Evolutionary conservation across 2,113 vertebrate species (phyloP).

Genomic region (Lathamus discolor): DNA sequence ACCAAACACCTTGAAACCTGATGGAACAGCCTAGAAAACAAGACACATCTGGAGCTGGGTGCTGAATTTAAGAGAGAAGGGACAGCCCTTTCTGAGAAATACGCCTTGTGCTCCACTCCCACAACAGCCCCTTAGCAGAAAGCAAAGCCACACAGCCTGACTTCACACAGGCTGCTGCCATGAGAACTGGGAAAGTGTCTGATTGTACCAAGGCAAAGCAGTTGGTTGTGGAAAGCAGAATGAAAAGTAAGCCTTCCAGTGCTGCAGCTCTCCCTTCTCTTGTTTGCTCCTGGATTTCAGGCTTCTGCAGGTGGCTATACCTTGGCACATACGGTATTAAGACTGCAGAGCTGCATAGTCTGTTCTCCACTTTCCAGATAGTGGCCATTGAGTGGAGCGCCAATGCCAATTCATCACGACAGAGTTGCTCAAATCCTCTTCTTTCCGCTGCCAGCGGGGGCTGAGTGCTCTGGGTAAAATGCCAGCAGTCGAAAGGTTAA

Average conservation of each 20-base stretch:
- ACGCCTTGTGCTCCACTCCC: neutral
- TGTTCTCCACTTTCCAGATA: neutral
- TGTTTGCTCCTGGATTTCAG: neutral
- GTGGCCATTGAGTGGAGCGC: neutral
- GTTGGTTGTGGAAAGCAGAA: neutral
- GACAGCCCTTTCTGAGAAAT: neutral
- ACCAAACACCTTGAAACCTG: neutral
- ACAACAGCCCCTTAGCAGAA: neutral
- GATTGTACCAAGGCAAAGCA: neutral
- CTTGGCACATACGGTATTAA: neutral
- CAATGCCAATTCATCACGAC: neutral
- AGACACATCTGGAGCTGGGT: rapidly evolving
- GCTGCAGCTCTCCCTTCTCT: neutral
- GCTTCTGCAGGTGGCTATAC: neutral
- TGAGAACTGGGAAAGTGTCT: neutral
- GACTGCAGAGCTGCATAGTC: neutral
- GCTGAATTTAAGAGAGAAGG: neutral
- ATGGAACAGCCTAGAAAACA: neutral
- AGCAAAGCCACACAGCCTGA: neutral
- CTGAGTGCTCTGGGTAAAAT: neutral
- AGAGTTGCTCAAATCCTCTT: neutral
- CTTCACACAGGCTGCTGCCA: neutral
- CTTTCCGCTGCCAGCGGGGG: neutral
- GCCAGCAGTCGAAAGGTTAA: slow-evolving; percentile 55
- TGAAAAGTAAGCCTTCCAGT: neutral